These are phyloP conservation scores for Idaea dimidiata DNA, from an alignment of 2,888 invertebrate species.

Conservation along the genomic window DNA sequence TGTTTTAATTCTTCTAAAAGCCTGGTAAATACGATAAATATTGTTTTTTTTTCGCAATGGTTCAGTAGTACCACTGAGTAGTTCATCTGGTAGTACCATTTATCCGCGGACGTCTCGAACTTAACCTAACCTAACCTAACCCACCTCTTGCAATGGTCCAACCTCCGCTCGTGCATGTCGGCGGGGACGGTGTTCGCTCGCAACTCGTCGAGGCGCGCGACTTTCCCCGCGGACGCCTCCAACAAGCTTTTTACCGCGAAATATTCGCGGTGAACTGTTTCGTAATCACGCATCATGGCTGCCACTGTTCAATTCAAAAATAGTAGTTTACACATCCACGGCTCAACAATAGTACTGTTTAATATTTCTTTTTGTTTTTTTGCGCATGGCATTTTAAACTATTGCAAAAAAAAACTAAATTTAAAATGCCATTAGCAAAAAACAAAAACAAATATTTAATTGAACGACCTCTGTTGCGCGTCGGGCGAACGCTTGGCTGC, in stretches of 20 bases:
- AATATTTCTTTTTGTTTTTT: too few relatives aligned
- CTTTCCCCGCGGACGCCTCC: conserved; percentile 80
- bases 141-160: conserved; percentile 88
- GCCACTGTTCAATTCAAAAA: conserved; percentile 71
- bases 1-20: conserved; percentile 87
- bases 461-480: too few relatives aligned
- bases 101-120: background rate
- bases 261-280: conserved; percentile 83
- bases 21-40: conserved; percentile 45
- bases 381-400: too few relatives aligned
- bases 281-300: conserved; percentile 83
- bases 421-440: too few relatives aligned
- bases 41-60: background rate
- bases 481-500: too few relatives aligned
- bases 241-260: conserved; percentile 79
- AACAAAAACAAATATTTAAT: too few relatives aligned
- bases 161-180: conserved; percentile 83
- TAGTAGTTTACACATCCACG: too few relatives aligned
- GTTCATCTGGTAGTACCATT: too few relatives aligned
- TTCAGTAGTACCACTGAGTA: too few relatives aligned
- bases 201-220: conserved; percentile 79
- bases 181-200: conserved; percentile 81
- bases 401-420: too few relatives aligned
- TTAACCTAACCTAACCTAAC: background rate
- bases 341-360: too few relatives aligned